Evolutionary conservation across 2,888 invertebrate genomes (phyloP).

Genomic region (Drosophila monieri): DNA sequence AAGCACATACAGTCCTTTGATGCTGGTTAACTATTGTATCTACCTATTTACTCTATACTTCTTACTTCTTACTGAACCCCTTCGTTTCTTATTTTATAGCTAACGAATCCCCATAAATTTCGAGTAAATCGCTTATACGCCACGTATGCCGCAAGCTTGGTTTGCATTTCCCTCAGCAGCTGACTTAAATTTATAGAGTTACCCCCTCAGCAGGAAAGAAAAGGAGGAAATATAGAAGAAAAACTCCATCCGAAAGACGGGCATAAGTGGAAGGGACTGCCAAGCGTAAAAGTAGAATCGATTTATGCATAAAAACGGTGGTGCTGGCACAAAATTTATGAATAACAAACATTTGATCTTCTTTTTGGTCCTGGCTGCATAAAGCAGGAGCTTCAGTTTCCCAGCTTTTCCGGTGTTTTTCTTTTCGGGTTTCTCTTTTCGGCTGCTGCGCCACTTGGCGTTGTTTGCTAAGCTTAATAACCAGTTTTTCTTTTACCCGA

Average conservation of each 20-base stretch:
- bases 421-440: neutral
- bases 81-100: constrained; percentile 33
- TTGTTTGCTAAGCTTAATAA: constrained; percentile 74
- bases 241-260: constrained; percentile 22
- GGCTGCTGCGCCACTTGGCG: constrained; percentile 1
- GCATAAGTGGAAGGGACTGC: constrained; percentile 24
- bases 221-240: constrained; percentile 1
- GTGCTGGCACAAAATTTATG: constrained; percentile 66
- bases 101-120: constrained; percentile 41
- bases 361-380: constrained; percentile 20
- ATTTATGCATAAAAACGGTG: constrained; percentile 71
- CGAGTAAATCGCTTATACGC: constrained; percentile 66
- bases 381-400: constrained; percentile 1
- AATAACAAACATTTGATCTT: constrained; percentile 67
- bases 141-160: constrained; percentile 55
- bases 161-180: constrained; percentile 37
- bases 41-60: constrained; percentile 17
- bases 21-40: constrained; percentile 8
- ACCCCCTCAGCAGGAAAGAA: neutral
- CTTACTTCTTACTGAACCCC: constrained; percentile 5
- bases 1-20: constrained; percentile 13
- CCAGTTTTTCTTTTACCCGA: constrained; percentile 73
- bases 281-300: constrained; percentile 63
- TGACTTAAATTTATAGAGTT: constrained; percentile 61
- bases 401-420: constrained; percentile 12